phyloP scores from a whole-genome alignment of 1,140 invertebrate species.

The Hyphantria cunea region DNA sequence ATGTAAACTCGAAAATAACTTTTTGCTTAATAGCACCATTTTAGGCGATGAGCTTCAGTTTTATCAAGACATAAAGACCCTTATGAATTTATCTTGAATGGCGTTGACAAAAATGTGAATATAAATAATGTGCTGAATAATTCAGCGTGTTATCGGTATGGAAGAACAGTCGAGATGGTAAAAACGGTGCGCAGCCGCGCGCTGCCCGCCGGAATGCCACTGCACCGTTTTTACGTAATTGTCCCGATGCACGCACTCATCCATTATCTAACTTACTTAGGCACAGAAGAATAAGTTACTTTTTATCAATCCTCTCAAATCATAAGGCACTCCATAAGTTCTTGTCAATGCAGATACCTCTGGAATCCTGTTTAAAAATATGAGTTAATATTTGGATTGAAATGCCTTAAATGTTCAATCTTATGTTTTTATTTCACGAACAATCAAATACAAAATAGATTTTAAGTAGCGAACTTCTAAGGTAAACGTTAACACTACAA shows the following conservation, averaged over 20 bases:
- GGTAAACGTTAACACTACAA: conserved; percentile 5
- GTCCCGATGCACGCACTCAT: conserved; percentile 74
- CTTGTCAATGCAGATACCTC: neutral
- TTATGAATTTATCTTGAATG: conserved; percentile 78
- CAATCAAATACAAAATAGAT: too few relatives aligned
- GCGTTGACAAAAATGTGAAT: conserved; percentile 81
- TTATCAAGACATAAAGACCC: conserved; percentile 80
- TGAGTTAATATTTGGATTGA: too few relatives aligned
- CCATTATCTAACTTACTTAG: conserved; percentile 79
- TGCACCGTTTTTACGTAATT: conserved; percentile 78
- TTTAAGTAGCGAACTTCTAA: neutral
- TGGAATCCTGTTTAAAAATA: neutral
- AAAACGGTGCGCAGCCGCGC: conserved; percentile 60
- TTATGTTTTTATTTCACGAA: too few relatives aligned
- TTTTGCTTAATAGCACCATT: conserved; percentile 57
- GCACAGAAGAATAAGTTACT: conserved; percentile 23
- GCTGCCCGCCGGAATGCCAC: conserved; percentile 69
- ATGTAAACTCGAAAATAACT: conserved; percentile 31
- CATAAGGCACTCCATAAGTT: conserved; percentile 27
- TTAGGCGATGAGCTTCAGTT: conserved; percentile 75
- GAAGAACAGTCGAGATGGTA: conserved; percentile 60
- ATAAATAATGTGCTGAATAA: conserved; percentile 80
- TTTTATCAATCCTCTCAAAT: conserved; percentile 19
- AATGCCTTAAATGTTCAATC: too few relatives aligned
- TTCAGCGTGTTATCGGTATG: conserved; percentile 80